Evolutionary conservation across 2,888 invertebrate species (phyloP).

Genomic region (Drosophila percnosoma): DNA sequence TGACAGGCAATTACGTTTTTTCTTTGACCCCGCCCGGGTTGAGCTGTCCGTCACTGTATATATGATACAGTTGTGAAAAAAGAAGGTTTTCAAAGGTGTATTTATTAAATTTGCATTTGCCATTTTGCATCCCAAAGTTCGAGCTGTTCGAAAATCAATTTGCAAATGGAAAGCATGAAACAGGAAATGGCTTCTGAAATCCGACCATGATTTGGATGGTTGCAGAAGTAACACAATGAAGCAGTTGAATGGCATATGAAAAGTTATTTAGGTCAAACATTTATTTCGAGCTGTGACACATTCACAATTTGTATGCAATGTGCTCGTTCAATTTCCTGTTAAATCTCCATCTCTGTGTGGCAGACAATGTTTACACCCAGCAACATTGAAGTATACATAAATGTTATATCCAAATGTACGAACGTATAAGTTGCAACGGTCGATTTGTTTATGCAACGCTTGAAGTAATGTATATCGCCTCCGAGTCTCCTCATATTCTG

Average conservation of each 20-base stretch:
- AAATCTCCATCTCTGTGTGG: slow-evolving; percentile 20
- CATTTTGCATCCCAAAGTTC: not conserved
- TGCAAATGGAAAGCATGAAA: not conserved
- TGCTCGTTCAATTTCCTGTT: slow-evolving; percentile 53
- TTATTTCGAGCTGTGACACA: not conserved
- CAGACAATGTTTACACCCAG: slow-evolving; percentile 9
- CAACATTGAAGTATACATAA: not conserved
- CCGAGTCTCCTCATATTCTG: slow-evolving; percentile 1
- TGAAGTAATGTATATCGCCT: slow-evolving; percentile 12
- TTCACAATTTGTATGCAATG: slow-evolving; percentile 15
- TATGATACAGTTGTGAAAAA: not conserved
- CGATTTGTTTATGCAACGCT: slow-evolving; percentile 35
- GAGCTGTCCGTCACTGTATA: no score
- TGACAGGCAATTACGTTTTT: no score
- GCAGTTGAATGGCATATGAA: slow-evolving; percentile 5
- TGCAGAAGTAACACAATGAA: slow-evolving; percentile 11
- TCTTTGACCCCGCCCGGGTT: no score
- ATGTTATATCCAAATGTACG: no score
- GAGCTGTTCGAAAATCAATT: not conserved
- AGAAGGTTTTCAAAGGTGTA: not conserved
- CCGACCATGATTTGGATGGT: not conserved
- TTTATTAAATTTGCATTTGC: slow-evolving; percentile 2
- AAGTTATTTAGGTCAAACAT: slow-evolving; percentile 20
- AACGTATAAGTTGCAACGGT: not conserved
- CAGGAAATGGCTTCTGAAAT: not conserved